These are phyloP conservation scores for Chelonoidis abingdonii DNA, from an alignment of 2,113 vertebrate genomes.

Conservation along the genomic window DNA sequence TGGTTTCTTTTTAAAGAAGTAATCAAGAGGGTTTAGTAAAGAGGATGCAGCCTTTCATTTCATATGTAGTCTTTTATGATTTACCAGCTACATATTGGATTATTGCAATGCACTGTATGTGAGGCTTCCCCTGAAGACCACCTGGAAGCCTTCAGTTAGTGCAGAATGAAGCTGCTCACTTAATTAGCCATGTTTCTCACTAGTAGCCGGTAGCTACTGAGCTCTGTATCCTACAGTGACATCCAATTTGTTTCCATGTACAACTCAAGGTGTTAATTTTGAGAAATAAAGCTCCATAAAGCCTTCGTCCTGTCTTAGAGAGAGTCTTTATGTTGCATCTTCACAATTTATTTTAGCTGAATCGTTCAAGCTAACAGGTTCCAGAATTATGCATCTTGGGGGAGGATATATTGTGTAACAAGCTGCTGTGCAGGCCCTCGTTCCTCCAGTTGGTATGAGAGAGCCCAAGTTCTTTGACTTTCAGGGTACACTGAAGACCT, in stretches of 20 bases:
- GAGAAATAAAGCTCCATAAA: background rate
- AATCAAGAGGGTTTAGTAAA: background rate
- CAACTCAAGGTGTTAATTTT: background rate
- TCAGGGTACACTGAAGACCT: background rate
- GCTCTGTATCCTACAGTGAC: background rate
- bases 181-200: background rate
- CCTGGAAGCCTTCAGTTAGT: background rate
- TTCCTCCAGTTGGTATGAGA: background rate
- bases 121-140: background rate
- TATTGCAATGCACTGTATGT: background rate
- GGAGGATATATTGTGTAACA: background rate
- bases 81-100: background rate
- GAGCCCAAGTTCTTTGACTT: background rate
- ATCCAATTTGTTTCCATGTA: background rate
- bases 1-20: background rate
- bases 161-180: background rate
- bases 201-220: background rate
- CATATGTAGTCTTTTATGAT: background rate
- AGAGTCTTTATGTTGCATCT: background rate
- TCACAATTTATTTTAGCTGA: background rate
- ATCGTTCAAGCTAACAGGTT: background rate
- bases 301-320: background rate
- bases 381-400: background rate
- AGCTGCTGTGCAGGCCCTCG: accelerated
- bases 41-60: background rate